Evolutionary conservation across 2,888 invertebrate species (phyloP).

Genomic region (Hydrotaea cyrtoneurina): DNA sequence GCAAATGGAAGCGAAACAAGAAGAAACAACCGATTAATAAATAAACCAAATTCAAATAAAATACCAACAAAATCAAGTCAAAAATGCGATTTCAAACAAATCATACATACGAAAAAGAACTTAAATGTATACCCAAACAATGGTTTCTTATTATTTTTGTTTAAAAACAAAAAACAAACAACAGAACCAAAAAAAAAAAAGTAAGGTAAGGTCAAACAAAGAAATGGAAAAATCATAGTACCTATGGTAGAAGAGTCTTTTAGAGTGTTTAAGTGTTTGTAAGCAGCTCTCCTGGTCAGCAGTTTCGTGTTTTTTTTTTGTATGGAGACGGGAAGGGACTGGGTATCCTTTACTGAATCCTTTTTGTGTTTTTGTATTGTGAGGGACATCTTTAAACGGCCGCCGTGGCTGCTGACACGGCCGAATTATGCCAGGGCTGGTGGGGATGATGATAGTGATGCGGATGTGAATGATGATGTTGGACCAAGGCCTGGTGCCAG

Average conservation of each 20-base stretch:
- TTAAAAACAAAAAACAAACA: conserved; percentile 14
- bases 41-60: background rate
- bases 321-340: background rate
- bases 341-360: background rate
- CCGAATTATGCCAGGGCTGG: conserved; percentile 81
- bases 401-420: conserved; percentile 78
- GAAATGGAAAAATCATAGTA: conserved; percentile 49
- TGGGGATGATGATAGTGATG: conserved; percentile 79
- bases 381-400: conserved; percentile 75
- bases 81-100: too few species aligned
- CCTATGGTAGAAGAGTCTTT: conserved; percentile 34
- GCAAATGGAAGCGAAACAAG: conserved; percentile 67
- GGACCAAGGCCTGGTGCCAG: conserved; percentile 81
- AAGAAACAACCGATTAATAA: background rate
- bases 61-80: background rate
- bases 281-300: background rate
- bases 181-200: conserved; percentile 26
- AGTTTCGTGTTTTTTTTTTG: background rate
- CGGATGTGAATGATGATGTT: conserved; percentile 79
- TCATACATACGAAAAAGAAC: background rate
- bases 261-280: conserved; percentile 50
- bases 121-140: background rate
- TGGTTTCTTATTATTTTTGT: background rate
- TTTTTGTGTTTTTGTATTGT: background rate
- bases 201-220: too few species aligned